Conservation (phyloP, 1,140 invertebrate genomes). For the Lamellibrachia luymesi region DNA sequence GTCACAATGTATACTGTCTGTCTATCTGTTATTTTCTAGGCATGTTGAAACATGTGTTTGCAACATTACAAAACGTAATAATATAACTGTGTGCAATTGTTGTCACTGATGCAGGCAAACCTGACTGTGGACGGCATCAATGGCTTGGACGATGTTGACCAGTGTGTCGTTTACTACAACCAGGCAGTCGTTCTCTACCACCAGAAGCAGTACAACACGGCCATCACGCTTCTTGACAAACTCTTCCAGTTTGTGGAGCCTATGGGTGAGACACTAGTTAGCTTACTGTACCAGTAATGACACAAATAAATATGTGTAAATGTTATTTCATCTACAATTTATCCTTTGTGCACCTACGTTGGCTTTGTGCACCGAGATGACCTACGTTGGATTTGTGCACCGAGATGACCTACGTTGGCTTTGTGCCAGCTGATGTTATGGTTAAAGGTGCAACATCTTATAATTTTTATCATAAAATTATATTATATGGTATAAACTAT, state of each 20-base stretch:
- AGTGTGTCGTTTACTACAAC: constrained; percentile 74
- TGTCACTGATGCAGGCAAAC: background rate
- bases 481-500: too few relatives aligned
- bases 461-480: too few relatives aligned
- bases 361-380: too few relatives aligned
- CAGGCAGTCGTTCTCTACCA: constrained; percentile 81
- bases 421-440: too few relatives aligned
- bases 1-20: background rate
- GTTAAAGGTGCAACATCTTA: too few relatives aligned
- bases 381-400: too few relatives aligned
- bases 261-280: constrained; percentile 60
- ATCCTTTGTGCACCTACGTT: too few relatives aligned
- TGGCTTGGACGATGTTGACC: constrained; percentile 66
- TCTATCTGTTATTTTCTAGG: background rate
- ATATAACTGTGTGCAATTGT: background rate
- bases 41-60: background rate
- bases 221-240: constrained; percentile 72
- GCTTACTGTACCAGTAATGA: constrained; percentile 34
- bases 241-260: constrained; percentile 74
- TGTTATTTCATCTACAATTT: background rate
- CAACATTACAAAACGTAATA: background rate
- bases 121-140: constrained; percentile 63
- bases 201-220: constrained; percentile 72
- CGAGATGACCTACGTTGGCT: too few relatives aligned
- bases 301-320: background rate